These are phyloP conservation scores for Lerista edwardsae DNA, from an alignment of 2,797 vertebrate species.

Conservation along the genomic window DNA sequence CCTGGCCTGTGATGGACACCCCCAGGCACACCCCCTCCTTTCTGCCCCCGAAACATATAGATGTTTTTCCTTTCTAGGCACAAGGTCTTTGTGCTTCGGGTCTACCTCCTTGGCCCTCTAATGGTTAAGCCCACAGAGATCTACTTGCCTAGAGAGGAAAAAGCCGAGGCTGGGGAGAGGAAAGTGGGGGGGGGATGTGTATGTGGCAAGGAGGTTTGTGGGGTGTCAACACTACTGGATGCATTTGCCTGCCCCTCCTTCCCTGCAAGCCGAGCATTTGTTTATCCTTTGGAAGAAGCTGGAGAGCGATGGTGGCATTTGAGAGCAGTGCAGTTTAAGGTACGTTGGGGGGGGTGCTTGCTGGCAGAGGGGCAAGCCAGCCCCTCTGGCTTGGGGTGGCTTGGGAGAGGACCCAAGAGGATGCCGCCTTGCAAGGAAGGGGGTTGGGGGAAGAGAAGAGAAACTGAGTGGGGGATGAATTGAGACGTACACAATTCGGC, in stretches of 20 bases:
- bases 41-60: no score
- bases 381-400: no score
- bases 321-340: not conserved
- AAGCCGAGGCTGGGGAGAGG: no score
- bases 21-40: not conserved
- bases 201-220: no score
- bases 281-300: not conserved
- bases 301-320: not conserved
- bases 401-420: no score
- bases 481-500: no score
- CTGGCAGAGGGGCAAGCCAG: no score
- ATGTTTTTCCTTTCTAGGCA: not conserved
- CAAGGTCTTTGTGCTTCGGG: not conserved
- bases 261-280: not conserved
- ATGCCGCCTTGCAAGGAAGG: no score
- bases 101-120: not conserved
- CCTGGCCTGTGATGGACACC: not conserved
- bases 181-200: not conserved
- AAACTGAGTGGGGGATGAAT: no score
- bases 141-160: not conserved
- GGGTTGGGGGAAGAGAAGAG: no score
- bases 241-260: fast-evolving
- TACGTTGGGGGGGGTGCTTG: no score
- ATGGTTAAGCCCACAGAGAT: not conserved
- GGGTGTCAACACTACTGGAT: not conserved